Base-by-base conservation (phyloP, 2,888 invertebrate genomes). In the Thecophora atra region DNA sequence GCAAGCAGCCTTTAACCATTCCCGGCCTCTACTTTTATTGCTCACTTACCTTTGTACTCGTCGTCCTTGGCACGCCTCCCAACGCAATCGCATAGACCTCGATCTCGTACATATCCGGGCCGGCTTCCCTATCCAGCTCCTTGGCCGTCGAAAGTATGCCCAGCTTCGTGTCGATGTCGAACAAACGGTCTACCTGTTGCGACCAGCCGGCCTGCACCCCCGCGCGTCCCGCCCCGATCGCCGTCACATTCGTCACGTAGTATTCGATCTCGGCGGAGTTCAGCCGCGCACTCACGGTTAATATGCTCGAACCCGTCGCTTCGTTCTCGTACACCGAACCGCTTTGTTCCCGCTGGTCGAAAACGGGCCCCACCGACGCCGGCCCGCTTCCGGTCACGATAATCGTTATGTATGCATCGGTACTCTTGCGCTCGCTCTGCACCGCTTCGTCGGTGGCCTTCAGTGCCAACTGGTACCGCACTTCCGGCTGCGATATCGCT, bases 371-470 rank as follows among this genome's bases (percentile, higher is more conserved):
- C 77, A 78, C 76, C 66, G 77, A 77, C 13, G 74, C 74, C 0
- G 70, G 70, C 24, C 70, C 65, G 52, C 70, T 75, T 17, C 62
- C 65, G 15, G 91, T 90, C 76, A 93, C 90, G 73, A 96, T 92
- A 71, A 97, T 89, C 6, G 94, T 96, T 62, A 97, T 88, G 83
- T 95, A 94, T 1, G 94, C 92, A 84, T 97, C 96, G 2, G 95
- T 93, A 75, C 94, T 94, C 86, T 93, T 92, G 74, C 96, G 90
- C 84, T 96, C 96, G 78, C 93, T 92, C 81, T 96, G 92, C 2
- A 95, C 95, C 0, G 96, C 97, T 84, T 96, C 96, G 85, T 97
- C 97, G 11, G 96, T 95, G 4, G 96, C 97, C 80, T 95, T 92
- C 60, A 97, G 91, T 0, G 94, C 93, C 56, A 97, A 88, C 80